These are phyloP conservation scores for Tolypeutes matacus DNA, from an alignment of 2,797 vertebrate species.

Conservation along the genomic window DNA sequence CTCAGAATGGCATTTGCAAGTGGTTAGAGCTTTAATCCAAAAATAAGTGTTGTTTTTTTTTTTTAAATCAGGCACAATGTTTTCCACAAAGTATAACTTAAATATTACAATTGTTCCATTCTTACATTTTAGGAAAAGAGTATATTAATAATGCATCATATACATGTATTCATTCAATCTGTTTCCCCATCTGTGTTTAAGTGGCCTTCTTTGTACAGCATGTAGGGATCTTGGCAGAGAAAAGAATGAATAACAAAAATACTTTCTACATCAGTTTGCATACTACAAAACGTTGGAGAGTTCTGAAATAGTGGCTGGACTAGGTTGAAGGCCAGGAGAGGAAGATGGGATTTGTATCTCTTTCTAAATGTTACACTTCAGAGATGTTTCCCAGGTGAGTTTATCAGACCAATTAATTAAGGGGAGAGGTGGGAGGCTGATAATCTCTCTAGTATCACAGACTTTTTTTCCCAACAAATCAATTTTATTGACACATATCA, in stretches of 20 bases:
- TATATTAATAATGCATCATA: conserved; percentile 45
- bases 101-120: conserved; percentile 27
- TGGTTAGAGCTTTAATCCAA: conserved; percentile 25
- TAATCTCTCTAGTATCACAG: not conserved
- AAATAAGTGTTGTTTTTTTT: not conserved
- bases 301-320: not conserved
- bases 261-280: conserved; percentile 29
- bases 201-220: conserved; percentile 4
- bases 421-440: not conserved
- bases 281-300: not conserved
- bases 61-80: conserved; percentile 25
- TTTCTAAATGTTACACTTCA: not conserved
- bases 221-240: conserved; percentile 27
- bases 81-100: conserved; percentile 57
- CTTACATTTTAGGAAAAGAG: conserved; percentile 29
- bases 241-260: conserved; percentile 56
- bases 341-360: not conserved
- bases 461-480: no score
- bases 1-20: conserved; percentile 65
- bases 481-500: no score
- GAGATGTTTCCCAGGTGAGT: not conserved
- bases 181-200: conserved; percentile 59
- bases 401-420: not conserved
- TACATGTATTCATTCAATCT: conserved; percentile 44
- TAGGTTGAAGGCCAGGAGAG: not conserved